phyloP scores from a whole-genome alignment of 2,888 invertebrate species.

The Rhyacophila evoluta region DNA sequence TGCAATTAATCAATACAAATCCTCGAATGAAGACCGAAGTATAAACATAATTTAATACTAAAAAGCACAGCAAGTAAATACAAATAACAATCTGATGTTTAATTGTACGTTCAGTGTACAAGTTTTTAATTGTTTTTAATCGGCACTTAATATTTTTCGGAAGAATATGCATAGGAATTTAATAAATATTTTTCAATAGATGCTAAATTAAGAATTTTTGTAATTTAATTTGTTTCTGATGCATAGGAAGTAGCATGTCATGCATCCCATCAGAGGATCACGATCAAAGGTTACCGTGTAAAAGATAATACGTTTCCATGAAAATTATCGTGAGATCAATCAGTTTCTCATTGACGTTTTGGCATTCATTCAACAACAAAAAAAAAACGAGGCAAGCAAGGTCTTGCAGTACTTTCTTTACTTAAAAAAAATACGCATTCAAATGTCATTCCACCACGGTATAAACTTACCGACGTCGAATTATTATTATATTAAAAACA shows the following conservation, averaged over 20 bases:
- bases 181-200: no score
- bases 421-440: not conserved
- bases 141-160: no score
- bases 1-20: no score
- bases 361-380: constrained; percentile 11
- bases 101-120: no score
- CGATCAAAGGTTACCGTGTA: not conserved
- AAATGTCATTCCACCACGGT: not conserved
- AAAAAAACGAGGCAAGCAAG: not conserved
- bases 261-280: not conserved
- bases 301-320: not conserved
- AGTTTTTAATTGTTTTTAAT: no score
- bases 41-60: no score
- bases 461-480: not conserved
- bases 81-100: no score
- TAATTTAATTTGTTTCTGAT: not conserved
- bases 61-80: no score
- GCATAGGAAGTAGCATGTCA: not conserved
- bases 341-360: not conserved
- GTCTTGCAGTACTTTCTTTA: not conserved
- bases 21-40: no score
- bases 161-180: no score
- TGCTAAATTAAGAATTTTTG: not conserved
- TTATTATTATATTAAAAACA: no score
- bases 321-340: not conserved